phyloP scores from a whole-genome alignment of 1,140 invertebrate genomes.

The Drosophila mayri region DNA sequence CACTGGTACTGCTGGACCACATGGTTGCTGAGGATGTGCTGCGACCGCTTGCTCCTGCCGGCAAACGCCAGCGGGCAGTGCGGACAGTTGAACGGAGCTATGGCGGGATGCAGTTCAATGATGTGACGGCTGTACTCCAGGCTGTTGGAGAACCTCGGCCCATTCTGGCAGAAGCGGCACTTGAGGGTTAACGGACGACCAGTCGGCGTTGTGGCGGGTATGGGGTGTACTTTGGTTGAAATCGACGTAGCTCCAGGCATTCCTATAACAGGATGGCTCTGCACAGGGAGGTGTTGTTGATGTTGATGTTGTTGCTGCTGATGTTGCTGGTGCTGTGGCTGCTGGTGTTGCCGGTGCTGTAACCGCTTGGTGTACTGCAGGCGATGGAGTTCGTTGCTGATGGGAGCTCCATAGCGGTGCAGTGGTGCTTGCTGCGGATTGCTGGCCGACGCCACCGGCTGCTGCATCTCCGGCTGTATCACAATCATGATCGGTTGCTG shows the following conservation, averaged over 20 bases:
- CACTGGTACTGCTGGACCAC: conserved; percentile 76
- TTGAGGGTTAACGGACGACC: conserved; percentile 53
- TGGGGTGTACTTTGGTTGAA: conserved; percentile 50
- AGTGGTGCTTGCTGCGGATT: conserved; percentile 73
- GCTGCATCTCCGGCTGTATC: conserved; percentile 63
- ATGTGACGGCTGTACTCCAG: conserved; percentile 78
- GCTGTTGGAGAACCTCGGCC: conserved; percentile 76
- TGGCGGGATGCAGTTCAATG: conserved; percentile 75
- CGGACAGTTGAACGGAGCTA: conserved; percentile 75
- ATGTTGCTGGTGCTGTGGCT: conserved; percentile 8
- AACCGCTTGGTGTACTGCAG: conserved; percentile 29
- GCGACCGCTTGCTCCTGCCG: conserved; percentile 67
- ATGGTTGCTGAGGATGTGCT: conserved; percentile 72
- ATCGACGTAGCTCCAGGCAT: conserved; percentile 45
- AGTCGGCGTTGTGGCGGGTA: conserved; percentile 43
- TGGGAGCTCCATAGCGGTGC: conserved; percentile 56
- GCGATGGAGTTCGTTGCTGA: conserved; percentile 47
- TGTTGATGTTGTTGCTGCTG: conserved; percentile 16
- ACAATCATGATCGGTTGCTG: conserved; percentile 77
- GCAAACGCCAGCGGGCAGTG: conserved; percentile 71
- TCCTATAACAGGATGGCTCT: conserved; percentile 66
- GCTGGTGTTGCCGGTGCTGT: conserved; percentile 15
- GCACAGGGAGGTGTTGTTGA: conserved; percentile 37
- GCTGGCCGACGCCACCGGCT: conserved; percentile 66
- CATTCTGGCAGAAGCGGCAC: conserved; percentile 80